Evolutionary conservation across 2,113 vertebrate genomes (phyloP).

Genomic region (Chunga burmeisteri): DNA sequence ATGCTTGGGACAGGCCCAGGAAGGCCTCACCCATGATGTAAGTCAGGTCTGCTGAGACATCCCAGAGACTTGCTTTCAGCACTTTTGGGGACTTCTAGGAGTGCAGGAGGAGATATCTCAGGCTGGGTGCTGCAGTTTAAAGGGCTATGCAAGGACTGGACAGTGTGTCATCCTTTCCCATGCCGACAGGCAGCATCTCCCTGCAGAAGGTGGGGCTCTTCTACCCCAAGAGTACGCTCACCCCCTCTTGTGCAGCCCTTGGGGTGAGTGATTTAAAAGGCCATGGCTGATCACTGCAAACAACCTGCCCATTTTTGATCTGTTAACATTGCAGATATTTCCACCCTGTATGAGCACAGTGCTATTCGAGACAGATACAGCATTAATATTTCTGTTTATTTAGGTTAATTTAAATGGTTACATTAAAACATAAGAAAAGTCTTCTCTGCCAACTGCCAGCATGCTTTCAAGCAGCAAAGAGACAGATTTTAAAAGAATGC

Average conservation of each 20-base stretch:
- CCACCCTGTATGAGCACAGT: neutral
- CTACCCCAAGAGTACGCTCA: neutral
- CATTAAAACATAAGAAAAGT: neutral
- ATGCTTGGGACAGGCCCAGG: neutral
- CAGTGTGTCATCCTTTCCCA: neutral
- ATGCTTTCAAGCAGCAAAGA: neutral
- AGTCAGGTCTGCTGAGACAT: neutral
- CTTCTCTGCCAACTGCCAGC: neutral
- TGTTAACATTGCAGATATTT: neutral
- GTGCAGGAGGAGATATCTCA: neutral
- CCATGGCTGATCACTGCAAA: neutral
- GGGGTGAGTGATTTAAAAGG: neutral
- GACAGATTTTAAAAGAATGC: neutral
- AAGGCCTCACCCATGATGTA: neutral
- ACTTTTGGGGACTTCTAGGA: neutral
- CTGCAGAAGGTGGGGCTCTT: neutral
- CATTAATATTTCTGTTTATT: slow-evolving; percentile 6
- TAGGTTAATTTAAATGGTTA: neutral
- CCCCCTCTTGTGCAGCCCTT: fast-evolving
- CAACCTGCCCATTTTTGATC: neutral
- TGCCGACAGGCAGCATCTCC: neutral
- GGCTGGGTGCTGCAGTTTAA: neutral
- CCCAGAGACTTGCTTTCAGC: neutral
- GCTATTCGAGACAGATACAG: neutral
- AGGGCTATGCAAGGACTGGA: neutral